Conservation (phyloP, 2,888 invertebrate genomes). For the Phengaris arion region DNA sequence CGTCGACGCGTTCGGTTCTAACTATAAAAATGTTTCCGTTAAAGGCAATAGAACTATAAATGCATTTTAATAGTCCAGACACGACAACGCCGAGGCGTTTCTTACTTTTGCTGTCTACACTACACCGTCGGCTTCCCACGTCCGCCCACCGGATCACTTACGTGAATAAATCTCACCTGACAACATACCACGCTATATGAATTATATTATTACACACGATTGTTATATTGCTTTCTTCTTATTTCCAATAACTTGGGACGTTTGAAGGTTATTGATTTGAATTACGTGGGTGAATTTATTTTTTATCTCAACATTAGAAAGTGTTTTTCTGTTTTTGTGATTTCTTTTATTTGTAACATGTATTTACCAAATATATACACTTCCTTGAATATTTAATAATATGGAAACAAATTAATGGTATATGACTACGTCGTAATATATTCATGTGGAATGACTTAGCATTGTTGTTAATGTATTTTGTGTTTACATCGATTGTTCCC, state of each 20-base stretch:
- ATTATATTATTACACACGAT: constrained; percentile 30
- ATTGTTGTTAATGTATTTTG: neutral
- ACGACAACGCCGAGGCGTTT: constrained; percentile 54
- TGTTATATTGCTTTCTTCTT: constrained; percentile 28
- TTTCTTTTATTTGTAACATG: neutral
- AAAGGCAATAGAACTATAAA: constrained; percentile 53
- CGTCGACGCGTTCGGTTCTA: constrained; percentile 27
- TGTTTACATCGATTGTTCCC: neutral
- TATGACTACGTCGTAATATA: neutral
- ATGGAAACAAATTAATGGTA: neutral
- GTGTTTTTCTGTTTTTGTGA: constrained; percentile 4
- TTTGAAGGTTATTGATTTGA: constrained; percentile 9
- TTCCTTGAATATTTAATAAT: neutral
- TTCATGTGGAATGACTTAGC: neutral
- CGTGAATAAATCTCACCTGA: constrained; percentile 69
- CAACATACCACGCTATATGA: constrained; percentile 45
- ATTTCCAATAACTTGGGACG: constrained; percentile 20
- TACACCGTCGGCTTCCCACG: constrained; percentile 52
- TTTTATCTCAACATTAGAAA: constrained; percentile 11
- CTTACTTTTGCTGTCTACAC: constrained; percentile 52
- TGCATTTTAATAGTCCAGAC: constrained; percentile 57
- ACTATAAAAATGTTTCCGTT: constrained; percentile 50
- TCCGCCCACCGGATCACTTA: constrained; percentile 57
- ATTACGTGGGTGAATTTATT: neutral
- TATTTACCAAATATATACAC: neutral